Base-by-base conservation (phyloP, 2,797 vertebrate genomes). In the Semaprochilodus insignis region DNA sequence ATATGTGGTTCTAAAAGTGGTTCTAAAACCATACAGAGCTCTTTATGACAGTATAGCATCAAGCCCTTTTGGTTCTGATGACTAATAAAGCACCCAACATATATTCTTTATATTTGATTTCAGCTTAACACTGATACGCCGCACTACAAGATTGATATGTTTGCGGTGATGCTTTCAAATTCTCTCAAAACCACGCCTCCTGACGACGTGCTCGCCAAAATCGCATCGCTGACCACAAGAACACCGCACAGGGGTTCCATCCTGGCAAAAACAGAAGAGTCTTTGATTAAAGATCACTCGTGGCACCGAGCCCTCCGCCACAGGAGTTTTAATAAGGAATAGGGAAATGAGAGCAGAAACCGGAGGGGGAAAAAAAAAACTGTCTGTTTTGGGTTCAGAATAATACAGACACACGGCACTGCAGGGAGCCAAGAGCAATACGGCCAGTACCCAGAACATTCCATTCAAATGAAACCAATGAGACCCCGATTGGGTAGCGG, bases 361-460 rank as follows among this genome's bases (percentile, higher is more conserved):
- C 85, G 87, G 88, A 51, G 74, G 87, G 85, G 88, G 87, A 91
- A 86, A 88, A 83, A 85, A 31, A 31, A 31, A 31, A 1, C 1
- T 86, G 54, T 77, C 87, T 80, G 87, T 91, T 93, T 91, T 91
- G 89, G 90, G 91, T 89, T 92, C 90, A 90, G 92, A 92, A 95
- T 93, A 95, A 94, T 89, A 94, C 91, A 93, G 94, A 93, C 93
- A 94, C 91, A 91, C 92, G 94, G 93, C 88, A 90, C 92, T 88
- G 85, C 71, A 83, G 83, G 74, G 85, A 90, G 94, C 95, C 95
- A 96, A 95, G 89, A 93, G 94, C 93, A 96, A 96, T 91, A 96
- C 91, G 83, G 90, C 89, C 88, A 90, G 89, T 83, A 91, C 94
- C 91, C 92, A 92, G 91, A 85, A 90, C 93, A 94, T 95, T 95